phyloP scores from a whole-genome alignment of 2,797 vertebrate genomes.

The Gymnothorax reevesii region DNA sequence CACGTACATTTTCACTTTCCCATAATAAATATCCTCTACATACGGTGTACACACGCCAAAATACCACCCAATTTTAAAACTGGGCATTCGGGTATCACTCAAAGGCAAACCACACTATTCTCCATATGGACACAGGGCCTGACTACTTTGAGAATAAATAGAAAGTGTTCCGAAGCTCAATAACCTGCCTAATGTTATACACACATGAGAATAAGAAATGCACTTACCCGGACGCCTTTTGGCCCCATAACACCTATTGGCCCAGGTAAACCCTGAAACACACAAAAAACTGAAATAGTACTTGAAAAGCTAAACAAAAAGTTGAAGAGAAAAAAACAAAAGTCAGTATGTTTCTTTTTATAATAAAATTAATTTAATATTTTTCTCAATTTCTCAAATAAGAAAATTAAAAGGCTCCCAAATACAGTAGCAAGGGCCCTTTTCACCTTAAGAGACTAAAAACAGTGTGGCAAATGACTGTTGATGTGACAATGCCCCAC shows the following conservation, averaged over 20 bases:
- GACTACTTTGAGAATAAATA: neutral
- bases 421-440: neutral
- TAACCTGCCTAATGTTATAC: neutral
- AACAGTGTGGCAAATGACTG: neutral
- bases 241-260: constrained; percentile 86
- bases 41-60: neutral
- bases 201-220: constrained; percentile 24
- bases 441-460: neutral
- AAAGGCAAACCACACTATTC: neutral
- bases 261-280: constrained; percentile 90
- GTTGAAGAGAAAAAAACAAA: neutral
- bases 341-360: neutral
- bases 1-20: neutral
- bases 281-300: constrained; percentile 52
- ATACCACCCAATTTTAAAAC: neutral
- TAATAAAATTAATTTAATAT: neutral
- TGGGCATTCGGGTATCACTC: neutral
- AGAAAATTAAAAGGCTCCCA: neutral
- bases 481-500: neutral
- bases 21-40: neutral
- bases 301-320: constrained; percentile 21
- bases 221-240: constrained; percentile 89
- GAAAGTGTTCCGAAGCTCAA: neutral
- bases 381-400: neutral
- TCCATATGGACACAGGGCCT: neutral